A percentile compares a stretch with the other conserved stretches of the same genome.
Evolutionary conservation across 2,888 invertebrate species (phyloP).

Genomic region (Meta bourneti): DNA sequence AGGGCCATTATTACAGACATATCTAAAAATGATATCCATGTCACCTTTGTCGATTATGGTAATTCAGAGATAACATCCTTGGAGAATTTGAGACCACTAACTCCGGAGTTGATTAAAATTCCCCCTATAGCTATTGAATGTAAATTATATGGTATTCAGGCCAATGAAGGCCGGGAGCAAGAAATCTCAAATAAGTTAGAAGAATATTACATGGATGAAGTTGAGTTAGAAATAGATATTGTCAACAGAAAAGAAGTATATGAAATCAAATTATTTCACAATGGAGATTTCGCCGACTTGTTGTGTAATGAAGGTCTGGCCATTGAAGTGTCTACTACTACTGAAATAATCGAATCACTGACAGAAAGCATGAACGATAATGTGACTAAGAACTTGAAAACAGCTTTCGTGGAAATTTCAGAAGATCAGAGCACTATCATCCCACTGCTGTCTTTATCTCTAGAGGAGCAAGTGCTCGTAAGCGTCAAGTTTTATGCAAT

Average conservation of each 20-base stretch:
- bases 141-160: slow-evolving; percentile 77
- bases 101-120: slow-evolving; percentile 78
- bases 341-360: not conserved
- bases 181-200: slow-evolving; percentile 62
- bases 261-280: slow-evolving; percentile 35
- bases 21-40: slow-evolving; percentile 77
- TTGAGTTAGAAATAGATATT: slow-evolving; percentile 59
- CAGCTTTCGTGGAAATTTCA: slow-evolving; percentile 10
- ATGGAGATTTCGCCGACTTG: slow-evolving; percentile 45
- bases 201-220: slow-evolving; percentile 55
- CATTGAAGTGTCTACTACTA: slow-evolving; percentile 13
- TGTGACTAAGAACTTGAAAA: slow-evolving; percentile 6
- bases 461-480: slow-evolving; percentile 10
- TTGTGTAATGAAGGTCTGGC: slow-evolving; percentile 53
- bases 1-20: slow-evolving; percentile 71
- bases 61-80: slow-evolving; percentile 79
- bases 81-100: slow-evolving; percentile 78
- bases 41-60: slow-evolving; percentile 80
- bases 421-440: not conserved
- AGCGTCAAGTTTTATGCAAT: slow-evolving; percentile 47
- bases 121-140: slow-evolving; percentile 79
- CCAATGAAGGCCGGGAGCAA: slow-evolving; percentile 41
- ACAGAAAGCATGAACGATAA: slow-evolving; percentile 13
- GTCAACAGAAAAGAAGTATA: slow-evolving; percentile 21
- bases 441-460: not conserved